A percentile compares a stretch with the other conserved stretches of the same genome.
Conservation (phyloP, 1,140 invertebrate species). For the Heliconius congener region DNA sequence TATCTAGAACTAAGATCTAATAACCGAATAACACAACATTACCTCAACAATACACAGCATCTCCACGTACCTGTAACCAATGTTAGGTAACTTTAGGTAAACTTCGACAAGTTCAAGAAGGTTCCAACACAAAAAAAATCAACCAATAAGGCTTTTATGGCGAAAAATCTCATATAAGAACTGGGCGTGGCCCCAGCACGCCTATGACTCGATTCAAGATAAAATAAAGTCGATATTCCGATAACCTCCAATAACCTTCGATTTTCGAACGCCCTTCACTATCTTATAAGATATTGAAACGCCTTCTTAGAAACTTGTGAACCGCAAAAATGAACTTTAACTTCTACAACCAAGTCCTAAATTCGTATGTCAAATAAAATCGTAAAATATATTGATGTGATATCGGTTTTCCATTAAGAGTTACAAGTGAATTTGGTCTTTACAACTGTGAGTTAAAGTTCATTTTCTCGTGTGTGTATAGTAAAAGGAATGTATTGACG, state of each 20-base stretch:
- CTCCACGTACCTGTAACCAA: slow-evolving; percentile 65
- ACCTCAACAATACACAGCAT: slow-evolving; percentile 49
- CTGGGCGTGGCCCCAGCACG: slow-evolving; percentile 74
- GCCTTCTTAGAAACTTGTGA: slow-evolving; percentile 69
- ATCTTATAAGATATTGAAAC: slow-evolving; percentile 80
- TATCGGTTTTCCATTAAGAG: slow-evolving; percentile 80
- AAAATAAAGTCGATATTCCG: slow-evolving; percentile 75
- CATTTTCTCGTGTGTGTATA: slow-evolving; percentile 46
- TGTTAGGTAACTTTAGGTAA: slow-evolving; percentile 21
- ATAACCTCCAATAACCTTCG: slow-evolving; percentile 72
- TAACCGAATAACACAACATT: slow-evolving; percentile 10
- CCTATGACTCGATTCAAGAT: slow-evolving; percentile 60
- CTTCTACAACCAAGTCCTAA: slow-evolving; percentile 36
- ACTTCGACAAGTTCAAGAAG: neutral
- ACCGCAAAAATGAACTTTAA: slow-evolving; percentile 53
- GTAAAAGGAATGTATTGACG: slow-evolving; percentile 77
- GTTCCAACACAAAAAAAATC: slow-evolving; percentile 38
- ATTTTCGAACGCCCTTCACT: slow-evolving; percentile 77
- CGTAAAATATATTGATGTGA: slow-evolving; percentile 77
- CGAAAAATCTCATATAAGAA: slow-evolving; percentile 65
- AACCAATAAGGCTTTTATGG: slow-evolving; percentile 54
- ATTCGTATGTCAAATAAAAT: slow-evolving; percentile 33
- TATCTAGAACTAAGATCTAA: neutral
- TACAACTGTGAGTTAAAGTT: slow-evolving; percentile 37
- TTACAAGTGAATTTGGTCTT: slow-evolving; percentile 43